Evolutionary conservation across 2,888 invertebrate species (phyloP).

Genomic region (Limnephilus rhombicus): DNA sequence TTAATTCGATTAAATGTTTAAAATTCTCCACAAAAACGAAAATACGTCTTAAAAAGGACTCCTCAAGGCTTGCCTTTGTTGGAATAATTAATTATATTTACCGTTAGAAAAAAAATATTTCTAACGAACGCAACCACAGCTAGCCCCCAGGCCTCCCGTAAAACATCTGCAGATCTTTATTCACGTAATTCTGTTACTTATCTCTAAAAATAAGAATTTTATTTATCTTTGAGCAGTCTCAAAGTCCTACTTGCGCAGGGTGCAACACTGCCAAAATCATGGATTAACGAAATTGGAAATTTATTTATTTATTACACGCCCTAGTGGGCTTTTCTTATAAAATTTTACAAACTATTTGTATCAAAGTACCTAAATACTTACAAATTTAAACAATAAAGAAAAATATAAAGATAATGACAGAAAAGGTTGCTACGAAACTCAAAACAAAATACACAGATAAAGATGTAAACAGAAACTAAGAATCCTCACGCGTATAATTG

Average conservation of each 20-base stretch:
- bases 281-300: background rate
- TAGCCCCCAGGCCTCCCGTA: background rate
- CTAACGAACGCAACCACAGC: background rate
- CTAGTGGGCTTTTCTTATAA: too few species aligned
- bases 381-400: too few species aligned
- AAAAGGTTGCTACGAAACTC: too few species aligned
- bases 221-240: constrained; percentile 7
- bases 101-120: background rate
- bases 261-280: background rate
- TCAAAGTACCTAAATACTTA: too few species aligned
- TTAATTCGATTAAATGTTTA: background rate
- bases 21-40: background rate
- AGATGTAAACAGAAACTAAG: too few species aligned
- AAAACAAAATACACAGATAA: too few species aligned
- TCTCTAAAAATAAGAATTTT: background rate
- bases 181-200: constrained; percentile 21
- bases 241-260: background rate
- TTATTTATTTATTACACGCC: too few species aligned
- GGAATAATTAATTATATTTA: constrained; percentile 19
- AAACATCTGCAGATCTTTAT: background rate
- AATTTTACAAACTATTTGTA: too few species aligned
- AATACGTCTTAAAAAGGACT: background rate
- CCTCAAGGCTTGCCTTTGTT: background rate
- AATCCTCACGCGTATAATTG: too few species aligned
- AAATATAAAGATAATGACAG: too few species aligned